Conservation (phyloP, 2,113 vertebrate species). For the Heloderma charlesbogerti region DNA sequence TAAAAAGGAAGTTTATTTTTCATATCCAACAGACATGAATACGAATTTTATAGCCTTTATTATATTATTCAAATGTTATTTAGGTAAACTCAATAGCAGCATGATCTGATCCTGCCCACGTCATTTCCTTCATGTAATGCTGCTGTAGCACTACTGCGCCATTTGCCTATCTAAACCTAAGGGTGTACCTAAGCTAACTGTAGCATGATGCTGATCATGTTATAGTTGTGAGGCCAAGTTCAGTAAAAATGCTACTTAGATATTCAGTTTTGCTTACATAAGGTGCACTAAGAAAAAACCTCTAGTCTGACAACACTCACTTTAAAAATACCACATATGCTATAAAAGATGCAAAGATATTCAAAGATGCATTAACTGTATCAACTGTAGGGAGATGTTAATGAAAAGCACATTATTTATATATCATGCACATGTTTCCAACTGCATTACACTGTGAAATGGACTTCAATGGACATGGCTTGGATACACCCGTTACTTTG, state of each 20-base stretch:
- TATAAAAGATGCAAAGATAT: background rate
- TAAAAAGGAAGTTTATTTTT: constrained; percentile 27
- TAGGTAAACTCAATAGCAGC: background rate
- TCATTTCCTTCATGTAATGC: background rate
- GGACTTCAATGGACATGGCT: background rate
- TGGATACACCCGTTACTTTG: background rate
- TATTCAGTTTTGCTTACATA: background rate
- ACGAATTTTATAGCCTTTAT: background rate
- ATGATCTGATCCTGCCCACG: background rate
- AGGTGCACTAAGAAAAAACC: background rate
- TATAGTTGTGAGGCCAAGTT: background rate
- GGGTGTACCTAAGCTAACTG: constrained; percentile 25
- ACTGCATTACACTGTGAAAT: background rate
- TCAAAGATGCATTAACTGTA: background rate
- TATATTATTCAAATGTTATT: background rate
- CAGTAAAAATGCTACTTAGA: background rate
- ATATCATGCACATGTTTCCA: background rate
- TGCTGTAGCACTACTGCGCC: background rate
- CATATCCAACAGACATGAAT: background rate
- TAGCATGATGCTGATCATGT: background rate
- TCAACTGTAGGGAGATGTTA: background rate
- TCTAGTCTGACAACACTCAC: background rate
- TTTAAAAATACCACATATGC: background rate
- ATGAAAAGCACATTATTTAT: background rate
- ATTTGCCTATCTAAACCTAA: constrained; percentile 7